Percentiles rank a stretch among this genome's conserved stretches.
These are phyloP conservation scores for Herpailurus yagouaroundi DNA, from an alignment of 2,113 vertebrate species.

Conservation along the genomic window DNA sequence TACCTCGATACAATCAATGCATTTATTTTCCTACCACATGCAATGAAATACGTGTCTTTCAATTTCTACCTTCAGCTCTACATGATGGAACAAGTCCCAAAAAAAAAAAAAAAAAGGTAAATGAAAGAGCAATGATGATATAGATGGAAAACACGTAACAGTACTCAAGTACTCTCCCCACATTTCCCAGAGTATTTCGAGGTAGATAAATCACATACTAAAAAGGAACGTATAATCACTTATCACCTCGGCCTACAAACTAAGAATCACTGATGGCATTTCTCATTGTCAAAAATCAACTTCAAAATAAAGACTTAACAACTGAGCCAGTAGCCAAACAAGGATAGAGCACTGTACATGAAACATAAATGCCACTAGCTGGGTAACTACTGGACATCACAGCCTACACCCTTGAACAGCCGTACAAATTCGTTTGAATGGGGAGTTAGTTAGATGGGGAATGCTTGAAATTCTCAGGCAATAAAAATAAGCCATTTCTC, in stretches of 20 bases:
- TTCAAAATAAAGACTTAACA: conserved; percentile 39
- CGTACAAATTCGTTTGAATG: not conserved
- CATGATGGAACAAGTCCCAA: not conserved
- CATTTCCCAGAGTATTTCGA: not conserved
- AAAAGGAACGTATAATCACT: not conserved
- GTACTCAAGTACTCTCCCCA: not conserved
- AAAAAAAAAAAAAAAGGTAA: not conserved
- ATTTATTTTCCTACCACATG: not conserved
- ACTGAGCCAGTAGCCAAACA: not conserved
- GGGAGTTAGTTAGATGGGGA: not conserved
- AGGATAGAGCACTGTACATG: not conserved
- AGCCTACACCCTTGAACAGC: not conserved
- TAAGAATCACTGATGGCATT: not conserved
- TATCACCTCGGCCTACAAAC: not conserved
- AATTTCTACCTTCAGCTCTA: not conserved
- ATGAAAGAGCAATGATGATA: not conserved
- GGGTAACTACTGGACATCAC: not conserved
- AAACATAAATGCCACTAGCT: not conserved
- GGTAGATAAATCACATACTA: not conserved
- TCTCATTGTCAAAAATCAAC: not conserved
- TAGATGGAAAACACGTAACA: not conserved
- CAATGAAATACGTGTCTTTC: not conserved
- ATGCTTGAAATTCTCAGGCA: conserved; percentile 11
- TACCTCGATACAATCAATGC: not conserved
- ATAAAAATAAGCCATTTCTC: conserved; percentile 3